Percentiles rank a stretch among this genome's conserved stretches.
phyloP scores from a whole-genome alignment of 2,888 invertebrate genomes.

The Temnothorax unifasciatus region DNA sequence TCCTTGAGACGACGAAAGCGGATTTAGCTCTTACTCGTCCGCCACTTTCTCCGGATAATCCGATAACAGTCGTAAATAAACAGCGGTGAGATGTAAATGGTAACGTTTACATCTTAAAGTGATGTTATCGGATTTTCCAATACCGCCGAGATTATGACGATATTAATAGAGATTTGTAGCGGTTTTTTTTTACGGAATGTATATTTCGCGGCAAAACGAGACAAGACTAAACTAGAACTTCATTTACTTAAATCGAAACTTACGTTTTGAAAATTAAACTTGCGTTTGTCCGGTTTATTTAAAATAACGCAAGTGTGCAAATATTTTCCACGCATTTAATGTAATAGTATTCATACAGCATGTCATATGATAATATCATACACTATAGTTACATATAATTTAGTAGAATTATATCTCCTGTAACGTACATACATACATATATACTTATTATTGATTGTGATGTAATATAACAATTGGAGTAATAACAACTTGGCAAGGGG shows the following conservation, averaged over 20 bases:
- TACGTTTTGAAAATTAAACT: background rate
- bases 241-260: background rate
- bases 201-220: background rate
- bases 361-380: background rate
- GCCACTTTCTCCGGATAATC: slow-evolving; percentile 39
- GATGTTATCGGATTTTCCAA: background rate
- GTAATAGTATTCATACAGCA: background rate
- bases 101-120: slow-evolving; percentile 27
- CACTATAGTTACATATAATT: background rate
- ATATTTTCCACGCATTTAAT: background rate
- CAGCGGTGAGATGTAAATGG: slow-evolving; percentile 16
- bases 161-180: background rate
- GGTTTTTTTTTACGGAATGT: background rate
- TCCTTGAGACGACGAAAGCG: slow-evolving; percentile 7
- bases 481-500: slow-evolving; percentile 13
- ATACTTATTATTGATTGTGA: slow-evolving; percentile 1
- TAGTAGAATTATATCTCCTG: background rate
- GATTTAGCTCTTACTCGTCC: slow-evolving; percentile 14
- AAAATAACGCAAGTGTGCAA: background rate
- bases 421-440: background rate
- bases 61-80: slow-evolving; percentile 35
- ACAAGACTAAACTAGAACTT: background rate
- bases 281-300: background rate
- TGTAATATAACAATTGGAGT: background rate
- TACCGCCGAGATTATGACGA: background rate